Conservation (phyloP, 2,113 vertebrate genomes). For the Amblyopsis rosae region DNA sequence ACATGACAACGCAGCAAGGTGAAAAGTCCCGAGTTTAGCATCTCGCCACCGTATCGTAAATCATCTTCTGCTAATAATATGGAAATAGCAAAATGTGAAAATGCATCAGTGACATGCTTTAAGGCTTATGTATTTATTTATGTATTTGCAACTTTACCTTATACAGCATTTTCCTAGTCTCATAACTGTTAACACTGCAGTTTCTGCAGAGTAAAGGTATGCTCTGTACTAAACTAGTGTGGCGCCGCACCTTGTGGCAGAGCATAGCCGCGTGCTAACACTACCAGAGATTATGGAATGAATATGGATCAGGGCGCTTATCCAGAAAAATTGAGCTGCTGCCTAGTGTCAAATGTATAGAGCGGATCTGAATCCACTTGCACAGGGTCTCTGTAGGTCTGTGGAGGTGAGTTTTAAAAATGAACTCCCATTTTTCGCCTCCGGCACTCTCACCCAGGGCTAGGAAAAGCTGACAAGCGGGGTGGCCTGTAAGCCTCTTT, state of each 20-base stretch:
- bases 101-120: slow-evolving; percentile 56
- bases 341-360: slow-evolving; percentile 34
- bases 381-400: slow-evolving; percentile 39
- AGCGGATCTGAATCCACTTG: slow-evolving; percentile 52
- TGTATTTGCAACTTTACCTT: slow-evolving; percentile 67
- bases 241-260: not conserved
- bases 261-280: slow-evolving; percentile 16
- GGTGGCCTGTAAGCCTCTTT: slow-evolving; percentile 67
- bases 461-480: slow-evolving; percentile 60
- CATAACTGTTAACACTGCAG: slow-evolving; percentile 71
- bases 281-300: slow-evolving; percentile 41
- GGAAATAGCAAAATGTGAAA: slow-evolving; percentile 55
- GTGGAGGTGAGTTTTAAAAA: slow-evolving; percentile 46
- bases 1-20: slow-evolving; percentile 37
- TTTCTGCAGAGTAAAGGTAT: slow-evolving; percentile 48
- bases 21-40: slow-evolving; percentile 53
- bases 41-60: slow-evolving; percentile 36
- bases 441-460: slow-evolving; percentile 39
- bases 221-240: slow-evolving; percentile 14
- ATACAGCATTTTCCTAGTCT: slow-evolving; percentile 51
- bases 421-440: slow-evolving; percentile 45
- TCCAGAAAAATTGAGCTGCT: slow-evolving; percentile 36
- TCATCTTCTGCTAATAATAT: slow-evolving; percentile 59
- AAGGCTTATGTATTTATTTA: slow-evolving; percentile 71
- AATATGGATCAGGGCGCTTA: slow-evolving; percentile 53